Evolutionary conservation across 2,113 vertebrate species (phyloP).

Genomic region (Sylvietta virens): DNA sequence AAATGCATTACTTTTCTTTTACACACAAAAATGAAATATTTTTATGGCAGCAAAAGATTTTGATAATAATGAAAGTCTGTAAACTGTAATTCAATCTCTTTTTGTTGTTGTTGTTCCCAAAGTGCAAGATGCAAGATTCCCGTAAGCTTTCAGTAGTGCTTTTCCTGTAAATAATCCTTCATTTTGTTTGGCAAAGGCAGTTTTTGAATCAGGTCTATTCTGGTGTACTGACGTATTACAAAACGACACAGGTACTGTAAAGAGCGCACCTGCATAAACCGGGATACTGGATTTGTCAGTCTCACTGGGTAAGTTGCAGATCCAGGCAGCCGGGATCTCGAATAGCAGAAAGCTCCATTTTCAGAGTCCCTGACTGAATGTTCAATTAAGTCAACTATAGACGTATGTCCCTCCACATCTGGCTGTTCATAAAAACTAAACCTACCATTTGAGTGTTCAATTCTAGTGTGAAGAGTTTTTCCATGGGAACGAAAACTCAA

Average conservation of each 20-base stretch:
- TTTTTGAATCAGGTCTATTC: constrained; percentile 99
- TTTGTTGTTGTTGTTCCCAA: constrained; percentile 84
- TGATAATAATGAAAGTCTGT: constrained; percentile 81
- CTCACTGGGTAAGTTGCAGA: constrained; percentile 95
- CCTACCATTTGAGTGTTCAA: constrained; percentile 96
- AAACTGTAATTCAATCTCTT: constrained; percentile 85
- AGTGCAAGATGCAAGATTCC: constrained; percentile 90
- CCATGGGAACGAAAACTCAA: constrained; percentile 95
- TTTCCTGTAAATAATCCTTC: constrained; percentile 99
- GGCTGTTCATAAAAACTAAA: constrained; percentile 99
- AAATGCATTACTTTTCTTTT: constrained; percentile 61
- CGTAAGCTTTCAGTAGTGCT: constrained; percentile 94
- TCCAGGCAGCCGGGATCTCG: constrained; percentile 93
- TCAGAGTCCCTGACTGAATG: constrained; percentile 98
- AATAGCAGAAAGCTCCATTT: constrained; percentile 97
- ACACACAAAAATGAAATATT: constrained; percentile 72
- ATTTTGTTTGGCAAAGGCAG: constrained; percentile 99
- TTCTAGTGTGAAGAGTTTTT: constrained; percentile 97
- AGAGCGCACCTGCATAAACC: constrained; percentile 99
- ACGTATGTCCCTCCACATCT: constrained; percentile 95
- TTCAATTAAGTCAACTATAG: constrained; percentile 96
- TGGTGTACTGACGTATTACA: constrained; percentile 96
- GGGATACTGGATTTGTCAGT: constrained; percentile 93
- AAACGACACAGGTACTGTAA: constrained; percentile 98
- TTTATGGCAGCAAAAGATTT: constrained; percentile 79